A percentile compares a stretch with the other conserved stretches of the same genome.
phyloP scores from a whole-genome alignment of 2,888 invertebrate species.

The Synergus laeviventris region DNA sequence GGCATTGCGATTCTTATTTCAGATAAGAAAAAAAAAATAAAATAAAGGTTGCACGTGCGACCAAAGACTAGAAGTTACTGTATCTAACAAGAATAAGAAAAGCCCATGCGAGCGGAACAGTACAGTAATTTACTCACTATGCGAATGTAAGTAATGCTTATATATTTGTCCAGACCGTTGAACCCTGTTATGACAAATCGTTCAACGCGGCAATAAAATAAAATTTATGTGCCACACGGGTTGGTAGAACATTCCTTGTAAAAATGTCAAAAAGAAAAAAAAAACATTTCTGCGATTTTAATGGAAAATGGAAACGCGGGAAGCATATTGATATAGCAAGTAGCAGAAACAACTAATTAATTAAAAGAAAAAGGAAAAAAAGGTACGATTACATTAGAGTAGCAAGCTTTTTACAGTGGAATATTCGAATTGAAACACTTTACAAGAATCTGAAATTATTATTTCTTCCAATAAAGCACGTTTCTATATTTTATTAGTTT shows the following conservation, averaged over 20 bases:
- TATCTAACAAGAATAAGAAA: background rate
- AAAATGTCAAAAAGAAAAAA: constrained; percentile 45
- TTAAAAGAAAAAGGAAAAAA: too few relatives aligned
- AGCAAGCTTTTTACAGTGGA: too few relatives aligned
- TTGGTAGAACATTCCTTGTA: constrained; percentile 33
- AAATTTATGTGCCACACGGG: constrained; percentile 41
- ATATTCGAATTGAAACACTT: too few relatives aligned
- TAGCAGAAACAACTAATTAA: too few relatives aligned
- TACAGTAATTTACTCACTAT: constrained; percentile 48
- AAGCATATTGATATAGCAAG: background rate
- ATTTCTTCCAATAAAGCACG: too few relatives aligned
- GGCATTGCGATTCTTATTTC: background rate
- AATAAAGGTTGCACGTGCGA: constrained; percentile 41
- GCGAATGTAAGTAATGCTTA: constrained; percentile 46
- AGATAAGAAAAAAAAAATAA: constrained; percentile 3
- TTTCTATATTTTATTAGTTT: too few relatives aligned
- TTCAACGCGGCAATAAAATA: constrained; percentile 46
- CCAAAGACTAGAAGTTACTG: background rate
- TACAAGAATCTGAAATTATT: too few relatives aligned
- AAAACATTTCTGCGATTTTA: constrained; percentile 22
- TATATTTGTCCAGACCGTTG: constrained; percentile 47
- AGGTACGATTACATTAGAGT: too few relatives aligned
- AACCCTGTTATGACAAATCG: constrained; percentile 52
- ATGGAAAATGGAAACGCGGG: constrained; percentile 42
- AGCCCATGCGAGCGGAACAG: constrained; percentile 40